Evolutionary conservation across 1,140 invertebrate genomes (phyloP), one percentile per base, ranked within the genome.

Genomic region (Bombyx mandarina): DNA sequence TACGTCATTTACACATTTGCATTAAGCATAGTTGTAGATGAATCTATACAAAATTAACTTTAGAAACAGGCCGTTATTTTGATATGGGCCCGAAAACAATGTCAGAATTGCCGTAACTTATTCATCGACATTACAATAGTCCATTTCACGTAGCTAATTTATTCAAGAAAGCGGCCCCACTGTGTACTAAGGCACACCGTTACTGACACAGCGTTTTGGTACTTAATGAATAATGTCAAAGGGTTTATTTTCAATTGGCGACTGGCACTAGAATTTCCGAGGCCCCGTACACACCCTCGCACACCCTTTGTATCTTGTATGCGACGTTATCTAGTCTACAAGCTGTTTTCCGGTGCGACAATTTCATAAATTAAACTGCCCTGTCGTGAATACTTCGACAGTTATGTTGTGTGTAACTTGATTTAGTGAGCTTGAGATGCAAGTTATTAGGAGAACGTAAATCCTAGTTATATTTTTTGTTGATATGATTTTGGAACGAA

Each of bases 311-410:
- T 65, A 59, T 50, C 52, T 55, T 61, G 61, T 43, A 52, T 48
- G 59, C 60, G 52, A 56, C 43, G 58, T 58, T 62, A 59, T 57
- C 57, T 58, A 54, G 56, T 53, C 22, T 55, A 12, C 45, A 9
- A 46, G 35, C 59, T 58, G 68, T 73, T 69, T 71, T 67, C 62
- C 63, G 58, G 55, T 54, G 65, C 56, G 58, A 63, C 66, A 74
- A 75, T 73, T 74, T 79, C 68, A 69, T 73, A 77, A 77, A 77
- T 77, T 76, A 76, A 71, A 66, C 61, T 62, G 59, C 49, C 54
- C 56, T 45, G 54, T 67, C 60, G 58, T 60, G 58, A 66, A 69
- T 52, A 62, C 57, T 60, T 62, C 45, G 60, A 54, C 51, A 52
- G 54, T 60, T 51, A 59, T 57, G 52, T 62, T 57, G 35, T 55